Base-by-base conservation (phyloP, 2,797 vertebrate genomes). In the Leptodactylus fallax region DNA sequence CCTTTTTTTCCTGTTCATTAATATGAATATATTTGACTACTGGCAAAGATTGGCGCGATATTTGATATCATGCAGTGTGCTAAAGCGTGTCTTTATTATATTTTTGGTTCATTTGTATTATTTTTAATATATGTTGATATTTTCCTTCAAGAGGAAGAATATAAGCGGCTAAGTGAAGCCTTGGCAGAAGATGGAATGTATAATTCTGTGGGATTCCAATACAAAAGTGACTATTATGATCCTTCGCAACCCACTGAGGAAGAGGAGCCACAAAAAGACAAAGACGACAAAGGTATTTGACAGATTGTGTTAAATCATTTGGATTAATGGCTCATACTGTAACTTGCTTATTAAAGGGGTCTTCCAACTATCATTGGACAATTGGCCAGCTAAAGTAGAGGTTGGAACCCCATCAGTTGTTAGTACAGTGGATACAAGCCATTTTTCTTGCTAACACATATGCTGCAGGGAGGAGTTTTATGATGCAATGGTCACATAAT, bases 231-330 rank as follows among this genome's bases (percentile, higher is more conserved):
- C 92, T 99, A 99, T 93, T 99, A 99, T 2, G 98, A 99, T 93
- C 98, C 98, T 3, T 99, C 98, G 0, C 96, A 99, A 90, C 98
- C 98, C 36, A 99, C 98, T 0, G 98, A 99, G 88, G 98, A 99
- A 85, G 98, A 99, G 85, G 98, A 98, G 0, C 96, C 96, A 12
- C 95, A 92, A 3, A 98, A 90, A 91, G 96, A 96, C 87, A 90
- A 93, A 83, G 97, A 98, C 97, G 90, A 95, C 94, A 89, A 86
- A 87, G 88, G 88, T 89, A 86, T 47, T 74, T 49, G 7, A 71
- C 27, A 14, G 6, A 45, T 17, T 74, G 69, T 45, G 0, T 11
- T n/a, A 36, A 69, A 27, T 67, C 25, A 27, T 6, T 55, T 13
- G 2, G 1, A 3, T 13, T 55, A 55, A 11, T 55, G 11, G 11